A percentile compares a stretch with the other conserved stretches of the same genome.
Conservation (phyloP, 1,140 invertebrate genomes). For the Dreissena rostriformis region DNA sequence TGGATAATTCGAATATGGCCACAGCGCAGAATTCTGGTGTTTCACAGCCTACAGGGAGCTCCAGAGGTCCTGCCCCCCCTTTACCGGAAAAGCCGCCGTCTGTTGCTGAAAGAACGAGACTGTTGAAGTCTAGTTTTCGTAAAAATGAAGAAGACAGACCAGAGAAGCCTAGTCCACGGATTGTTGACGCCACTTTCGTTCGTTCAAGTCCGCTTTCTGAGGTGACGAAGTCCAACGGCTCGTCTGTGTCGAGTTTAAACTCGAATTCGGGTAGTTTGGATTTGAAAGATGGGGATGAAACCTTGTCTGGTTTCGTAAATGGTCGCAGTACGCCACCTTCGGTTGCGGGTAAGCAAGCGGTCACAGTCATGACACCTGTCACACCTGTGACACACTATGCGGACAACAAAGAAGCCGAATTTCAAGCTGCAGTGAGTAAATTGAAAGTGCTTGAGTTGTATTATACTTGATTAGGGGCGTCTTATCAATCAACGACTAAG, state of each 20-base stretch:
- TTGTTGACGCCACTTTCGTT: neutral
- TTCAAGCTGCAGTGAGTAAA: constrained; percentile 10
- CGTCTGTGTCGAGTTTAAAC: constrained; percentile 53
- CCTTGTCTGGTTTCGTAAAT: constrained; percentile 22
- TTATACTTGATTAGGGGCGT: no score
- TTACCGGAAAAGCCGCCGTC: constrained; percentile 71
- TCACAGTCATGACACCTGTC: neutral
- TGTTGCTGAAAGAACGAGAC: constrained; percentile 68
- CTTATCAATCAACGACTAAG: no score
- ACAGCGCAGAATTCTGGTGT: constrained; percentile 7
- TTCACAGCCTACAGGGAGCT: constrained; percentile 22
- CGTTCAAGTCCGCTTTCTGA: constrained; percentile 49
- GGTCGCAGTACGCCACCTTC: neutral
- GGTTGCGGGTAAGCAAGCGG: constrained; percentile 13
- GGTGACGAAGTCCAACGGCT: constrained; percentile 34
- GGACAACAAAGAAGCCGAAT: constrained; percentile 47
- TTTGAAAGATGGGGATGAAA: constrained; percentile 35
- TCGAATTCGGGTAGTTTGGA: constrained; percentile 26
- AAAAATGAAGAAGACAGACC: constrained; percentile 63
- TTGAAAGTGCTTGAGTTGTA: no score
- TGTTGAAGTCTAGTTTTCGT: constrained; percentile 69
- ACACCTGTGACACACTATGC: neutral
- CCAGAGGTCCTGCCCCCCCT: constrained; percentile 67
- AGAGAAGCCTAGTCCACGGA: constrained; percentile 34
- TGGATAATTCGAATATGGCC: no score